Base-by-base conservation (phyloP, 2,888 invertebrate genomes). In the Epirrhoe tristata region DNA sequence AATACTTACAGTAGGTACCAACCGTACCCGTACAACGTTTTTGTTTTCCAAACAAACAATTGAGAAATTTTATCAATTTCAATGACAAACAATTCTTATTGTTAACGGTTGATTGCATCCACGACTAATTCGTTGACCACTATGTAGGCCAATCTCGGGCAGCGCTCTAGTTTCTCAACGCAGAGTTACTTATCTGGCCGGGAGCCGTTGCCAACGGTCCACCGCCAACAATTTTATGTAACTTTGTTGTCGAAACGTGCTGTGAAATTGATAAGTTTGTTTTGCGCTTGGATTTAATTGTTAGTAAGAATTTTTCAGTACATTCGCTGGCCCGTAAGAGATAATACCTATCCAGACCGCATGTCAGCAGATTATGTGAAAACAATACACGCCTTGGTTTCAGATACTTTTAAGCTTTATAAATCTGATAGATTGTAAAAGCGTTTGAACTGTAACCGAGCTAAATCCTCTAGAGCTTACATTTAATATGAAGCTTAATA, bases 161-260 rank as follows among this genome's bases (percentile, higher is more conserved):
- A 84, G 78, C 82, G 90, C 79, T 89, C 91, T 88, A 90, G 88
- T 92, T 93, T 91, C 92, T 88, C 90, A 92, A 92, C 88, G 83
- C 80, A 79, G 83, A 85, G 86, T 86, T 86, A 89, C 85, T 88
- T 89, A 91, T 89, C 90, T 88, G 81, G 84, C 78, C 85, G 86
- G 90, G 86, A 90, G 87, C 81, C 81, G 84, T 86, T 90, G 88
- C 88, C 91, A 89, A 85, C 89, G 78, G 81, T 83, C 83, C 84
- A 85, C 85, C 81, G 87, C 85, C 85, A 87, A 86, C 85, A 76
- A 81, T 84, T 91, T 92, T 90, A 91, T 91, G 88, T 91, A 93
- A 93, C 89, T 87, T 86, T 88, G 87, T 90, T 92, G 88, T 90
- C 80, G 91, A 92, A 91, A 92, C 87, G 83, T 87, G 88, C 87